Evolutionary conservation across 2,797 vertebrate genomes (phyloP), one percentile per base, ranked within the genome.

Genomic region (Cyclura pinguis): DNA sequence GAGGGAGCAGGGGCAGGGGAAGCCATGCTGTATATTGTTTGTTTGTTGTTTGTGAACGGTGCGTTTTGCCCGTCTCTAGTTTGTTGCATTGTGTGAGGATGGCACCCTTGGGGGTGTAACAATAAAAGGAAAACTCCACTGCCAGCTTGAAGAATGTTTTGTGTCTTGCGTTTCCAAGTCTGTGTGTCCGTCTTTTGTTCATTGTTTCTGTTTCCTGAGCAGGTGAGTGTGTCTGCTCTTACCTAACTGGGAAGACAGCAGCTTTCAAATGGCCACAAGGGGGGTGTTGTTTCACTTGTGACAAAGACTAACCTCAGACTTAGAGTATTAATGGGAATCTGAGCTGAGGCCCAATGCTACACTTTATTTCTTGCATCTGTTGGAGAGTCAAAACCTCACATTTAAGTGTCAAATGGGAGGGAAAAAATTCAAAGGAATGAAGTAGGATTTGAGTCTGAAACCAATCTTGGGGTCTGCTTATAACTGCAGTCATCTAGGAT

Each of bases 71-170:
- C 90, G 89, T 92, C 80, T 82, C 64, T 91, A 85, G 86, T 94
- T 91, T 93, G 90, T 94, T 92, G 93, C 94, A 95, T 92, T 89
- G 83, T 38, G 88, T 80, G 90, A 94, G 94, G 91, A 95, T 94
- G 95, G 93, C 93, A 95, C 93, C 92, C 92, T 86, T 77, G 90
- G 88, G 47, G 83, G 86, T 93, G 93, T 93, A 95, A 96, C 92
- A 96, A 96, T 96, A 96, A 96, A 96, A 27, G 86, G 89, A 93
- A 91, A 93, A 89, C 83, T 86, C 87, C 90, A 85, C 88, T 93
- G 87, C 83, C 90, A 85, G 86, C 81, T 88, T 82, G 35, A 80
- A 73, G 42, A 88, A 90, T 4, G 9, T 69, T 52, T 32, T 27
- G 42, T 87, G 95, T 93, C 69, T 86, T 86, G 83, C 90, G 52